Base-by-base conservation (phyloP, 2,113 vertebrate genomes). In the Sterna hirundo region DNA sequence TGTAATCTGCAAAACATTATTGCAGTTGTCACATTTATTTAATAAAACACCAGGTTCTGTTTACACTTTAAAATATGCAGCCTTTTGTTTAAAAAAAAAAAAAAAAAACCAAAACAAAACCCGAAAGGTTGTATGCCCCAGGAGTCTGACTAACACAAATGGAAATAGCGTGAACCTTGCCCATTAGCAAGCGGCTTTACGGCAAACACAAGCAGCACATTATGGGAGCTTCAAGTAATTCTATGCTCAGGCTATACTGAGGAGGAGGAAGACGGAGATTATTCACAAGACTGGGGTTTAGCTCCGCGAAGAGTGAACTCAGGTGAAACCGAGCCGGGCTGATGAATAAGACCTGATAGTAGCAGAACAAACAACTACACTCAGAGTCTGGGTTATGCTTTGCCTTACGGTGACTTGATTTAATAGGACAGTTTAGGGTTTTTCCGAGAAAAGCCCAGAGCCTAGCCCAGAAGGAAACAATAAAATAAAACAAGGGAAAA, bases 21-120 rank as follows among this genome's bases (percentile, higher is more conserved):
- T 93, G 93, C 83, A 82, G 70, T 91, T 95, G 95, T 95, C 95
- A 95, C 80, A 91, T 95, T 97, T 97, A 94, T 96, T 98, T 97
- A 94, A 97, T 95, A 96, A 95, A 95, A 91, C 94, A 98, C 82
- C 60, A 90, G 86, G 90, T 90, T 92, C 68, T 97, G 71, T 96
- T 97, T 95, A 81, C 71, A 83, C 66, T 86, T 91, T 94, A 95
- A 95, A 96, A 96, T 89, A 85, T 13, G 57, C 58, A 83, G 61
- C 4, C 1, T 61, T 88, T 82, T 30, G 29, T 20, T 2, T 11
- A 12, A 40, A 7, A 19, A 25, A 54, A 8, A 20, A 40, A 46
- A 68, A 72, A 32, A 86, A 60, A 61, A 27, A 17, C 10, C 8
- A 34, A 36, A 61, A 7, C 58, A 36, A 61, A 25, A 10, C 18